Evolutionary conservation across 2,888 invertebrate genomes (phyloP).

Genomic region (Cryptocheilus praepositus): DNA sequence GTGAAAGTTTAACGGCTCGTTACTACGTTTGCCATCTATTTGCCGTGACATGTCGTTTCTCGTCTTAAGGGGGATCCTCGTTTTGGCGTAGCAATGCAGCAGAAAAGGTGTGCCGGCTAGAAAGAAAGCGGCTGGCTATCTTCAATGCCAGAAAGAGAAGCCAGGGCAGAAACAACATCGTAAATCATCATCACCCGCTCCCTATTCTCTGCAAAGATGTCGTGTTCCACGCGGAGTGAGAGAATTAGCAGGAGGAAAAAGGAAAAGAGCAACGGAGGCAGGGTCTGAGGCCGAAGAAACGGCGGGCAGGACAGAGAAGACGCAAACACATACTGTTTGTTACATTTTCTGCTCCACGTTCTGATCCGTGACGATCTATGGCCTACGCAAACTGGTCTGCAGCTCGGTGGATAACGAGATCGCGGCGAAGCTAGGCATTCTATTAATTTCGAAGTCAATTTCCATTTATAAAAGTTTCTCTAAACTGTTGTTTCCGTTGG

Average conservation of each 20-base stretch:
- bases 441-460: no score
- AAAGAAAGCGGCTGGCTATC: background rate
- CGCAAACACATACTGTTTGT: conserved; percentile 5
- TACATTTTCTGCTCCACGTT: no score
- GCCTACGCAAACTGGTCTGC: no score
- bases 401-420: no score
- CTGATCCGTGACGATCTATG: no score
- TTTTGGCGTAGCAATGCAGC: no score
- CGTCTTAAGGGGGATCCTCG: no score
- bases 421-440: no score
- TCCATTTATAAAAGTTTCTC: no score
- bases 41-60: conserved; percentile 58
- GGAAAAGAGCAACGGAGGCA: conserved; percentile 11
- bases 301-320: conserved; percentile 9
- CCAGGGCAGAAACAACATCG: conserved; percentile 41
- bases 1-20: conserved; percentile 51
- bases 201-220: conserved; percentile 52
- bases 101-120: background rate
- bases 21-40: conserved; percentile 62
- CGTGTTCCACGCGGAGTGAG: conserved; percentile 48
- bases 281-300: conserved; percentile 21
- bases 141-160: conserved; percentile 5
- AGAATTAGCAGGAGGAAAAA: conserved; percentile 33
- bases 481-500: no score
- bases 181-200: conserved; percentile 63